Base-by-base conservation (phyloP, 2,888 invertebrate species). In the Machimus rusticus region DNA sequence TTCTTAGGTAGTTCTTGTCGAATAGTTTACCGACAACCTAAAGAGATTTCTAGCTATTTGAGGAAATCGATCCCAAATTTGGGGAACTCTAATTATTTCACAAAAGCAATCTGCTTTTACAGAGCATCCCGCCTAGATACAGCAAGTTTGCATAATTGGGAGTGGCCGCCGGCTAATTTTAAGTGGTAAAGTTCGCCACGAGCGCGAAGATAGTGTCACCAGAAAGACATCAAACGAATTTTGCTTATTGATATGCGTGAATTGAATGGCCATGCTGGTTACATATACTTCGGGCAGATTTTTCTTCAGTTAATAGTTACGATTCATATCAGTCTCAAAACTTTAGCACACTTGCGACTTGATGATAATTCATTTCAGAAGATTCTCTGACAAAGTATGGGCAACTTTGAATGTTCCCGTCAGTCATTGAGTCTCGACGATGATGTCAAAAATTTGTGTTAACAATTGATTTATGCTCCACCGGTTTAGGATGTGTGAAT, bases 21-120 rank as follows among this genome's bases (percentile, higher is more conserved):
- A 43, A 12, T 12, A 12, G 2, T 14, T 37, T 0, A n/a, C 12
- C 77, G 12, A 19, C 39, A 4, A 19, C 5, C n/a, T 39, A 5
- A 37, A 39, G 6, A 14, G 37, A 43, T 39, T 23, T 43, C 66
- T 66, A 66, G 23, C 43, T 39, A 43, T 78, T 78, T 78, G n/a
- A 78, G 78, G 78, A 78, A 78, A 78, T 78, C 37, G n/a, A 8
- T 19, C 5, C 78, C 39, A 39, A 43, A 78, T 78, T 78, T 39
- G 78, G 78, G 19, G 8, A 78, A 78, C 19, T 78, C 78, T 78
- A 78, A 78, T 78, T 78, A 78, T 43, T 37, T 78, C 23, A 6
- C 12, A 66, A 66, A 66, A 66, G 8, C 4, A 28, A 2, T 66
- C 23, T 23, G 9, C n/a, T 66, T 66, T 66, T 1, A 66, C 12